Evolutionary conservation across 2,113 vertebrate genomes (phyloP).

Genomic region (Alosa alosa): DNA sequence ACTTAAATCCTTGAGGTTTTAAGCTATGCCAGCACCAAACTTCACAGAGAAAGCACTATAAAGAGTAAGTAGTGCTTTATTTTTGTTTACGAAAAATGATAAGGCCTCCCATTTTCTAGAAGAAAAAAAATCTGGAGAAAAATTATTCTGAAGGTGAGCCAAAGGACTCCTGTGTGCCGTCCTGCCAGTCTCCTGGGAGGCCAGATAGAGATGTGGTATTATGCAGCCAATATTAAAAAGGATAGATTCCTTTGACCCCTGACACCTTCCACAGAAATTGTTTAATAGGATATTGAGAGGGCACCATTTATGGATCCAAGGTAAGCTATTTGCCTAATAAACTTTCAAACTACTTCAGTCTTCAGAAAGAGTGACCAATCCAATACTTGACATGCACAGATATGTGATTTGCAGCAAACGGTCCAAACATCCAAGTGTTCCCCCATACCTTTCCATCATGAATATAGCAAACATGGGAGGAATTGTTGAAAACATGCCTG

Average conservation of each 20-base stretch:
- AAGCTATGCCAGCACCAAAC: not conserved
- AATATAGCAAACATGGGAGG: not conserved
- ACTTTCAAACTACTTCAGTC: slow-evolving; percentile 38
- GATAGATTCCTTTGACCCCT: slow-evolving; percentile 52
- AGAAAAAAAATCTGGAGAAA: not conserved
- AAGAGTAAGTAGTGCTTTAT: not conserved
- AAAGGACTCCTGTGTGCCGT: slow-evolving; percentile 29
- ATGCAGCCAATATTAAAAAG: slow-evolving; percentile 54
- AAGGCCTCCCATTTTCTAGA: slow-evolving; percentile 9
- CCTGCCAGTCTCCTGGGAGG: slow-evolving; percentile 39
- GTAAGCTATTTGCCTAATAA: slow-evolving; percentile 58
- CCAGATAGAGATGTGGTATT: slow-evolving; percentile 46
- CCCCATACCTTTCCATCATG: not conserved
- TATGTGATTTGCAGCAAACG: not conserved
- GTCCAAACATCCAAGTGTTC: not conserved
- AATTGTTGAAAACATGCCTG: too few species aligned
- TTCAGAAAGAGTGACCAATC: slow-evolving; percentile 10
- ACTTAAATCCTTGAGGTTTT: not conserved
- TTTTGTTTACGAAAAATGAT: slow-evolving; percentile 37
- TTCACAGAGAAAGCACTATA: not conserved
- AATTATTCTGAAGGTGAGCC: slow-evolving; percentile 50
- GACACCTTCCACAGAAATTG: slow-evolving; percentile 45
- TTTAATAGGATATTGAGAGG: slow-evolving; percentile 61
- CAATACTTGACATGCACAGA: slow-evolving; percentile 14
- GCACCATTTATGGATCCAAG: slow-evolving; percentile 51